phyloP scores from a whole-genome alignment of 2,113 vertebrate genomes.

The Menura novaehollandiae region DNA sequence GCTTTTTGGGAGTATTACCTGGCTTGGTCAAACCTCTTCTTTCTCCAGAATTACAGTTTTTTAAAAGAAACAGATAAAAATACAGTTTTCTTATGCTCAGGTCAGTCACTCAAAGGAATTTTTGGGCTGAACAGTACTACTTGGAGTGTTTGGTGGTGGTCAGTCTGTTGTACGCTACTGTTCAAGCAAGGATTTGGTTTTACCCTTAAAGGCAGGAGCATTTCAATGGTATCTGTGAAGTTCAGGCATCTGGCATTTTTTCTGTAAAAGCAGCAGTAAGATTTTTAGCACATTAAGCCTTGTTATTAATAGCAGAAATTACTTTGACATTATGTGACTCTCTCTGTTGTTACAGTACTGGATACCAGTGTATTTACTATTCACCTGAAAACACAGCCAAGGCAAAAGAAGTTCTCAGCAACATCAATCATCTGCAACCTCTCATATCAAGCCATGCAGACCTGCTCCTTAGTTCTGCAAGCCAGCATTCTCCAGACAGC shows the following conservation, averaged over 20 bases:
- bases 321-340: not conserved
- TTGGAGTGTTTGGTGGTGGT: not conserved
- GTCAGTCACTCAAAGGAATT: not conserved
- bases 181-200: not conserved
- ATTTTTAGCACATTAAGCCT: not conserved
- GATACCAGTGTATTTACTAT: constrained; percentile 99
- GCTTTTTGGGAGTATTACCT: not conserved
- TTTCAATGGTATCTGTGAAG: not conserved
- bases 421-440: constrained; percentile 88
- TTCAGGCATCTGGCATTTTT: not conserved
- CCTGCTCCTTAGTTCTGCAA: constrained; percentile 89
- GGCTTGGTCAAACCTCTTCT: not conserved
- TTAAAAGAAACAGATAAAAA: not conserved
- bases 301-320: not conserved
- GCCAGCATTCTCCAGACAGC: constrained; percentile 83
- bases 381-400: constrained; percentile 96
- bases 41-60: not conserved
- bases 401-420: constrained; percentile 94
- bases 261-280: not conserved
- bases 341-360: constrained; percentile 81
- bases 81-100: not conserved
- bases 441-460: constrained; percentile 89
- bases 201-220: not conserved
- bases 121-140: not conserved
- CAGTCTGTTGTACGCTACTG: not conserved